These are phyloP conservation scores for Rhinella marina DNA, from an alignment of 2,797 vertebrate species.

Conservation along the genomic window DNA sequence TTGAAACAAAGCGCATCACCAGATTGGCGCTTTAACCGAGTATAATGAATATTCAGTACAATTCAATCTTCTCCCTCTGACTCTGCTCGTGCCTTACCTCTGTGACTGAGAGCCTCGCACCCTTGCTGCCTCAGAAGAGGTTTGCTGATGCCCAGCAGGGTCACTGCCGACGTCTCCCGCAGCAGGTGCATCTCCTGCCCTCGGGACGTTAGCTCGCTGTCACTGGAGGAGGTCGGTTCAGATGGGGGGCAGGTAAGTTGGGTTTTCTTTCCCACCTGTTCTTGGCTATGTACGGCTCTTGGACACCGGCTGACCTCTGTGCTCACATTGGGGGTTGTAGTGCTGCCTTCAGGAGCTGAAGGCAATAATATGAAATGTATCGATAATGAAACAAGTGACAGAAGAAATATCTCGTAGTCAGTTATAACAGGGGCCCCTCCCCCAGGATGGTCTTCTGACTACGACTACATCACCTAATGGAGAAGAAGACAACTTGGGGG, in stretches of 20 bases:
- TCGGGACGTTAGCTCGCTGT: slow-evolving; percentile 71
- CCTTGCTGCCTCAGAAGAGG: slow-evolving; percentile 64
- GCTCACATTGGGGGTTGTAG: slow-evolving; percentile 32
- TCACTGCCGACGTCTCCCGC: slow-evolving; percentile 45
- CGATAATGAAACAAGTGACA: not conserved
- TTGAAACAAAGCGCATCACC: no score
- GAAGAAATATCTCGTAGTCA: not conserved
- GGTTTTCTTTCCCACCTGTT: not conserved
- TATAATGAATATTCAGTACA: no score
- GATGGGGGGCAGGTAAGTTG: slow-evolving; percentile 66
- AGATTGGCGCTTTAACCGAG: no score
- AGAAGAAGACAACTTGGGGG: not conserved
- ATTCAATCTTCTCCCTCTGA: not conserved
- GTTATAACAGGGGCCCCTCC: not conserved
- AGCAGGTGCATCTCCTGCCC: slow-evolving; percentile 62
- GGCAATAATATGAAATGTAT: not conserved
- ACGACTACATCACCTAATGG: not conserved
- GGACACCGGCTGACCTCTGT: slow-evolving; percentile 62
- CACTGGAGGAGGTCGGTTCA: slow-evolving; percentile 72
- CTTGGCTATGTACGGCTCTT: not conserved
- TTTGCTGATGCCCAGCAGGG: slow-evolving; percentile 65
- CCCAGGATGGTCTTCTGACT: not conserved
- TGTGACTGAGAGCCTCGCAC: slow-evolving; percentile 76
- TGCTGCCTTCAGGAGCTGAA: not conserved
- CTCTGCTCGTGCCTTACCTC: slow-evolving; percentile 65